Evolutionary conservation across 2,888 invertebrate genomes (phyloP).

Genomic region (Apocheima hispidaria): DNA sequence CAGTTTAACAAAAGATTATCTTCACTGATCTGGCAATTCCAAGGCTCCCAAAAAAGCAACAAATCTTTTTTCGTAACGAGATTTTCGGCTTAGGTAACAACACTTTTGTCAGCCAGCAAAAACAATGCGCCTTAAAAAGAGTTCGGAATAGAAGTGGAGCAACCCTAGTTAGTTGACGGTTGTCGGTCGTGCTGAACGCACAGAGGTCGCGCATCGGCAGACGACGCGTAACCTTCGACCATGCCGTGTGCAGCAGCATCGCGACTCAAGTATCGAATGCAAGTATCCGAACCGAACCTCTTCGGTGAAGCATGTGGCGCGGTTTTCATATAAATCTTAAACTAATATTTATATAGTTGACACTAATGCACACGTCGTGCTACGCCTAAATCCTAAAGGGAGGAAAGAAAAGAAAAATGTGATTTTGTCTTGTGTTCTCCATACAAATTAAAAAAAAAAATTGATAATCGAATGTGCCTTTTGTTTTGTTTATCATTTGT

Average conservation of each 20-base stretch:
- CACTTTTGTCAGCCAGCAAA: slow-evolving; percentile 58
- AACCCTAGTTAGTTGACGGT: slow-evolving; percentile 76
- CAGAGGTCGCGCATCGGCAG: slow-evolving; percentile 56
- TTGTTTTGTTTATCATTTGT: not conserved
- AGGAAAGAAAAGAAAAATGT: too few relatives aligned
- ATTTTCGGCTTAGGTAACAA: slow-evolving; percentile 63
- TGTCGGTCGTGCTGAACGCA: slow-evolving; percentile 74
- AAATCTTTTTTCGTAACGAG: slow-evolving; percentile 63
- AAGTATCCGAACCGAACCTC: slow-evolving; percentile 66
- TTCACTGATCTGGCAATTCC: slow-evolving; percentile 26
- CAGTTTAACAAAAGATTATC: not conserved
- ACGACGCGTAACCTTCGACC: slow-evolving; percentile 65
- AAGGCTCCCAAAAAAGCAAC: slow-evolving; percentile 49
- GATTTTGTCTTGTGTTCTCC: too few relatives aligned
- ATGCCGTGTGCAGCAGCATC: slow-evolving; percentile 78
- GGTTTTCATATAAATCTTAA: slow-evolving; percentile 8
- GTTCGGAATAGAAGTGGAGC: slow-evolving; percentile 67
- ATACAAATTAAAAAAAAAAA: too few relatives aligned
- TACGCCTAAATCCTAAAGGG: too few relatives aligned
- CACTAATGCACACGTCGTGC: too few relatives aligned
- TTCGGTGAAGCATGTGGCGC: slow-evolving; percentile 14
- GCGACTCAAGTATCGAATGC: slow-evolving; percentile 76
- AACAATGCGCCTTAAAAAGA: slow-evolving; percentile 78
- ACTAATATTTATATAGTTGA: too few relatives aligned
- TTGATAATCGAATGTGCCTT: too few relatives aligned